Conservation (phyloP, 2,888 invertebrate genomes). For the Limnephilus auricula region DNA sequence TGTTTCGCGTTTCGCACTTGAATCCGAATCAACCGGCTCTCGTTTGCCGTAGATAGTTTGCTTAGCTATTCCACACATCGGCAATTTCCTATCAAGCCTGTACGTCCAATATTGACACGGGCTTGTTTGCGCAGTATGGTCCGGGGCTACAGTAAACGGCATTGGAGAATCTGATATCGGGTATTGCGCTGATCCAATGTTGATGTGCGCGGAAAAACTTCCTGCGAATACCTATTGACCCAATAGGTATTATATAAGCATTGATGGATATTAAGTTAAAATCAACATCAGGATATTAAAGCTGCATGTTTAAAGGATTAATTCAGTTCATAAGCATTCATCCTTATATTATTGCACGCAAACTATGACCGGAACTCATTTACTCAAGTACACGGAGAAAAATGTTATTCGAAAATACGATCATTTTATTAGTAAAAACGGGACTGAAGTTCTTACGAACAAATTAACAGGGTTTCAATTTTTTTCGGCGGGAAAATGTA, state of each 20-base stretch:
- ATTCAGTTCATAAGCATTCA: too few species aligned
- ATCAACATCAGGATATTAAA: too few species aligned
- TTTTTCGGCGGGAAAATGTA: too few species aligned
- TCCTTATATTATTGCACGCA: too few species aligned
- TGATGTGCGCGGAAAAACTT: neutral
- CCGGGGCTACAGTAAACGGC: neutral
- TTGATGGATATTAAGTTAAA: neutral
- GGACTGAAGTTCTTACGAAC: too few species aligned
- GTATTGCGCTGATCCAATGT: neutral
- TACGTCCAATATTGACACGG: slow-evolving; percentile 28
- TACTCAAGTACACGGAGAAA: too few species aligned
- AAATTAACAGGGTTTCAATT: too few species aligned
- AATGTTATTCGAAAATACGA: too few species aligned
- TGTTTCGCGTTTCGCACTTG: neutral
- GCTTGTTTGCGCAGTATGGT: neutral
- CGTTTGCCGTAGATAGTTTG: slow-evolving; percentile 2
- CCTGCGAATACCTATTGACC: neutral
- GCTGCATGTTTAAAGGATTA: too few species aligned
- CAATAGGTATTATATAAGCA: neutral
- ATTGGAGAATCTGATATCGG: neutral
- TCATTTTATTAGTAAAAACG: too few species aligned
- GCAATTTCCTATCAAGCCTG: neutral
- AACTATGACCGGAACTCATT: too few species aligned
- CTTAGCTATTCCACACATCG: slow-evolving; percentile 19
- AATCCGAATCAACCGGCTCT: neutral